Conservation (phyloP, 2,113 vertebrate genomes). For the Aptenodytes patagonicus region DNA sequence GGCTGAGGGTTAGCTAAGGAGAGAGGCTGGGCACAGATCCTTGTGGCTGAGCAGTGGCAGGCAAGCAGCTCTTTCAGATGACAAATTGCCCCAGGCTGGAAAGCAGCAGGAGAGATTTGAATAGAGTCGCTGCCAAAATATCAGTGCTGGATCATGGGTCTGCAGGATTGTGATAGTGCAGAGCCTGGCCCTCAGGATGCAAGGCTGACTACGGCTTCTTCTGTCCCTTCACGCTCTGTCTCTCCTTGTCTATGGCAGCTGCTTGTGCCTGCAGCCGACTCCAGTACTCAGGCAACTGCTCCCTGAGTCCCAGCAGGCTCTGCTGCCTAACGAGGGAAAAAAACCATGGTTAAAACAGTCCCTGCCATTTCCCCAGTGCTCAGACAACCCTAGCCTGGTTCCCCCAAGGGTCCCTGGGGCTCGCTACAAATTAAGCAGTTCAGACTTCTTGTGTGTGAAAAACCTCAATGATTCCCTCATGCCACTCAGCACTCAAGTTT, state of each 20-base stretch:
- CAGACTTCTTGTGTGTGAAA: background rate
- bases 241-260: slow-evolving; percentile 1
- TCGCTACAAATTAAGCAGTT: background rate
- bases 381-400: background rate
- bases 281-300: slow-evolving; percentile 37
- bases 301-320: background rate
- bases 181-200: background rate
- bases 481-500: background rate
- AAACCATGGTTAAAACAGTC: background rate
- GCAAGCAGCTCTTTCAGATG: background rate
- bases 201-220: background rate
- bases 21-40: background rate
- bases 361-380: background rate
- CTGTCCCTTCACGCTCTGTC: background rate
- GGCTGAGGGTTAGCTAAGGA: background rate
- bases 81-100: background rate
- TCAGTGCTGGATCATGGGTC: background rate
- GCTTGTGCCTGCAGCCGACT: background rate
- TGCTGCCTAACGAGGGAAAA: background rate
- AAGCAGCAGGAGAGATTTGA: background rate
- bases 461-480: background rate
- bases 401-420: background rate
- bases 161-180: background rate
- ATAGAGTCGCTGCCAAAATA: background rate
- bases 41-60: background rate